Percentiles rank a stretch among this genome's conserved stretches.
phyloP scores from a whole-genome alignment of 2,888 invertebrate genomes.

The Odontomyia ornata region DNA sequence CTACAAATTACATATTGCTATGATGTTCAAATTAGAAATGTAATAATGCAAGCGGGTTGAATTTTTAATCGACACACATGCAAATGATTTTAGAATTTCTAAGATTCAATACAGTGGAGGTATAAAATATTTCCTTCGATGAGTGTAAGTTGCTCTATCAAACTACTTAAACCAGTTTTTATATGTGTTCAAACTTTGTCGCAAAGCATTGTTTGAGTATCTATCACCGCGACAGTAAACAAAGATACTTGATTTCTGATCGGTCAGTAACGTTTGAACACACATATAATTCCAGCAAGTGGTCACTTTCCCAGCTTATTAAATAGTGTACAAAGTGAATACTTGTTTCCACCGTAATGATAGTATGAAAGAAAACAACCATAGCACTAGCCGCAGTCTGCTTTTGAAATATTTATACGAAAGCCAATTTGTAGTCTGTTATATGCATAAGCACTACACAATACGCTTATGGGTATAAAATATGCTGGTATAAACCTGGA shows the following conservation, averaged over 20 bases:
- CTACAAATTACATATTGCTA: background rate
- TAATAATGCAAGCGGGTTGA: conserved; percentile 1
- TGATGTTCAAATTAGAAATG: conserved; percentile 13
- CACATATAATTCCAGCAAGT: background rate
- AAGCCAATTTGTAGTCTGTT: no score
- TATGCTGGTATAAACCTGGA: no score
- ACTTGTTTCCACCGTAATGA: background rate
- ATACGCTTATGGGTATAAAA: no score
- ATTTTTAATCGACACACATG: conserved; percentile 3
- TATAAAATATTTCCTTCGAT: background rate
- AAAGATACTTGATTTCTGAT: background rate
- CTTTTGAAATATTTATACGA: background rate
- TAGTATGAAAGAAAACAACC: background rate
- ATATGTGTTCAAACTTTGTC: background rate
- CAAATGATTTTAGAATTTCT: background rate
- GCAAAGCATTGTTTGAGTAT: background rate
- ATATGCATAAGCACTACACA: no score
- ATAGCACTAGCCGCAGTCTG: background rate
- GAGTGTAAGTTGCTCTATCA: no score
- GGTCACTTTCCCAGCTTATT: background rate
- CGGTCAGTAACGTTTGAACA: background rate
- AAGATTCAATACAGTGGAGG: background rate
- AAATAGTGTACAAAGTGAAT: background rate
- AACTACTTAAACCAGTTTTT: no score
- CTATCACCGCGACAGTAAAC: background rate